Evolutionary conservation across 2,888 invertebrate species (phyloP), one percentile per base, ranked within the genome.

Genomic region (Sinopyrophorus schimmeli): DNA sequence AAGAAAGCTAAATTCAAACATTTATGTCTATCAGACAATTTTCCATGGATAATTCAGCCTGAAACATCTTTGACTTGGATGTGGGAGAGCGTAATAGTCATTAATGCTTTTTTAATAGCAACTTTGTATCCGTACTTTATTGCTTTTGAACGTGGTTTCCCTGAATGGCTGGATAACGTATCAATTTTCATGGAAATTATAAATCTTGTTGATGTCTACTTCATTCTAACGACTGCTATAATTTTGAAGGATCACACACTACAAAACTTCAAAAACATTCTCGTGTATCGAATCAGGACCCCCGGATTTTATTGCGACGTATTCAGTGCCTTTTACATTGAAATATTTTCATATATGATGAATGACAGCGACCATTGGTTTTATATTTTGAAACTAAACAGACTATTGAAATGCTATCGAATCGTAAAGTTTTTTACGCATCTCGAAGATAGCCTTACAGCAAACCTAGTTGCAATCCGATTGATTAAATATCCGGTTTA

Each of bases 231-330:
- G 1, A 79, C 78, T 5, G 75, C 77, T n/a, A 71, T 79, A 3
- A 75, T 72, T 58, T 76, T 75, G 27, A 76, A 76, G 58, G 76
- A 75, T 59, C 72, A 34, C 4, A 54, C 28, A 9, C 37, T 60
- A 3, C 51, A 64, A 24, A 66, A 66, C 2, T 69, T 77, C 27
- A 64, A 61, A 52, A 63, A 64, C 5, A 77, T 80, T 55, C 37
- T 78, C 5, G 64, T 66, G 23, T 72, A 76, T 50, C 71, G 74
- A 59, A 64, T 79, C 63, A 74, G 74, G 43, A 75, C 76, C 2
- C 63, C 77, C 20, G 74, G 76, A 3, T 79, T 80, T 61, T 78
- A 78, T 56, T 66, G 79, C 28, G 80, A 80, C 53, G 62, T 79
- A 10, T 53, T 77, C 26, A 72, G 77, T 5, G 70, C 76, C 21